phyloP scores from a whole-genome alignment of 2,113 vertebrate genomes.

The Pogonocichla stellata region DNA sequence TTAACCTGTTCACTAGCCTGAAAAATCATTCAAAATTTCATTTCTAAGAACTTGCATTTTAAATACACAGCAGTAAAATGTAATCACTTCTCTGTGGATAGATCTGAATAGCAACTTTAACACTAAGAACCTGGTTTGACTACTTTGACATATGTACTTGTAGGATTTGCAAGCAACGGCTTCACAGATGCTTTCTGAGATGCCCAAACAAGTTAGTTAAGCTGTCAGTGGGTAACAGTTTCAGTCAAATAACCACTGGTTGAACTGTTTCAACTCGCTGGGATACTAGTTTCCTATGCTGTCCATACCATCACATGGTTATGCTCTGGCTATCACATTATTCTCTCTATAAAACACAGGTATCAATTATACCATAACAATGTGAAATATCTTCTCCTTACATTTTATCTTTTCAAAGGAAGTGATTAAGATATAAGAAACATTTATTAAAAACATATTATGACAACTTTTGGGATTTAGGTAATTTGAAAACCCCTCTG shows the following conservation, averaged over 20 bases:
- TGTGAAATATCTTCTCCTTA: not conserved
- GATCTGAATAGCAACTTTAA: not conserved
- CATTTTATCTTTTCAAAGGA: not conserved
- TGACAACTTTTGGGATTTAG: not conserved
- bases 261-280: not conserved
- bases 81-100: not conserved
- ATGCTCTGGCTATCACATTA: not conserved
- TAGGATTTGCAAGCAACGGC: not conserved
- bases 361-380: not conserved
- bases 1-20: not conserved
- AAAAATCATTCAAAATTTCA: not conserved
- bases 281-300: not conserved
- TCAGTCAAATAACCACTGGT: not conserved
- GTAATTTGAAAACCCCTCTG: not conserved
- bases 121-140: not conserved
- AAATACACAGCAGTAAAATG: not conserved
- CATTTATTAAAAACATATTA: not conserved
- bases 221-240: not conserved
- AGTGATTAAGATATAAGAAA: not conserved
- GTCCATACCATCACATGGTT: accelerated
- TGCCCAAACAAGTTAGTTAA: not conserved
- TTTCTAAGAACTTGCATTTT: not conserved
- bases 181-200: not conserved
- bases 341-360: not conserved
- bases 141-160: not conserved